A percentile compares a stretch with the other conserved stretches of the same genome.
These are phyloP conservation scores for Thryonomys swinderianus DNA, from an alignment of 2,113 vertebrate species.

Conservation along the genomic window DNA sequence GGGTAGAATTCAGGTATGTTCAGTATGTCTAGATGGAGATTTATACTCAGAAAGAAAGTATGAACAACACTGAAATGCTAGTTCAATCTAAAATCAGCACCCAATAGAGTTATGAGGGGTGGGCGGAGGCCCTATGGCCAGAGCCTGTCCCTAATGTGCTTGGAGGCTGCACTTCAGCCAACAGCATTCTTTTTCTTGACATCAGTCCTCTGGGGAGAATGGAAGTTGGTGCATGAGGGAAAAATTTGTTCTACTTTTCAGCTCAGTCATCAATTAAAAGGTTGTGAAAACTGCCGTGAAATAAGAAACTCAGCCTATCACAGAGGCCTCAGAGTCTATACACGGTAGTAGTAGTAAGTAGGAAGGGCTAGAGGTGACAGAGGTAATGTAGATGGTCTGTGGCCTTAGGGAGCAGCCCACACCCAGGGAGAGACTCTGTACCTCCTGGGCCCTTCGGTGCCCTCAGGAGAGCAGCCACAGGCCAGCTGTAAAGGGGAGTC, in stretches of 20 bases:
- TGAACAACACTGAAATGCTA: neutral
- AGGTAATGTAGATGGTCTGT: rapidly evolving
- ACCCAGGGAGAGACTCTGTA: rapidly evolving
- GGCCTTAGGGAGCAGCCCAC: too few species aligned
- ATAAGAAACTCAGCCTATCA: neutral
- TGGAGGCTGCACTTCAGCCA: neutral
- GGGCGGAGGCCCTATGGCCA: too few species aligned
- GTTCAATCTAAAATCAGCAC: neutral
- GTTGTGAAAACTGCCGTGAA: neutral
- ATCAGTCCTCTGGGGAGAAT: neutral
- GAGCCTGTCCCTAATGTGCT: neutral
- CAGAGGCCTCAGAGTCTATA: neutral
- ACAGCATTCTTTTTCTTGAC: neutral
- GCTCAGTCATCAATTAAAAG: neutral
- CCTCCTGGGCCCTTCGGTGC: neutral
- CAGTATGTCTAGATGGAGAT: neutral
- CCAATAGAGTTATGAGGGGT: neutral
- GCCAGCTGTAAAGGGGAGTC: neutral
- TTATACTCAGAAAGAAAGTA: constrained; percentile 45
- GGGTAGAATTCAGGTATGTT: neutral
- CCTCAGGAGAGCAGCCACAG: neutral
- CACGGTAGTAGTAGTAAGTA: neutral
- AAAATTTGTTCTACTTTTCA: constrained; percentile 27
- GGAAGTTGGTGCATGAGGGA: neutral
- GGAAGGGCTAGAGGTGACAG: neutral